Evolutionary conservation across 2,888 invertebrate genomes (phyloP).

Genomic region (Platycheirus rosarum): DNA sequence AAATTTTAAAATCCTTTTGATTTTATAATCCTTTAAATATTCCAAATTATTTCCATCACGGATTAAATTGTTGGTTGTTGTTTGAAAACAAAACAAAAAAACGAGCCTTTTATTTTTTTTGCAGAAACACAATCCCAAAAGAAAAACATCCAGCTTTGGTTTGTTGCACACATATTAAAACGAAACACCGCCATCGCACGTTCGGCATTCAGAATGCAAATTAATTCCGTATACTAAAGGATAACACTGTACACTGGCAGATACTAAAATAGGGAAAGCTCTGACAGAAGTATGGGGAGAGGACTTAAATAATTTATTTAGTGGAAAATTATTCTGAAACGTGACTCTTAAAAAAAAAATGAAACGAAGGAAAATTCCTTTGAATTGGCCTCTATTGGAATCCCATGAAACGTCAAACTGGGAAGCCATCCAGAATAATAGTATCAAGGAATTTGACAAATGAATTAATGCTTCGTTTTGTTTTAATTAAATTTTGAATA

Average conservation of each 20-base stretch:
- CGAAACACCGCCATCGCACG: conserved; percentile 31
- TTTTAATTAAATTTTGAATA: background rate
- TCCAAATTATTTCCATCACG: too few relatives aligned
- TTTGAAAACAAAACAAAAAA: background rate
- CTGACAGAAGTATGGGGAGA: conserved; percentile 20
- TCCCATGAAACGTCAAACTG: conserved; percentile 22
- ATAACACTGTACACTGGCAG: conserved; percentile 20
- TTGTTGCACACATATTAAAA: conserved; percentile 7
- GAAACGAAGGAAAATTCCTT: conserved; percentile 14
- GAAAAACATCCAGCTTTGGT: conserved; percentile 11
- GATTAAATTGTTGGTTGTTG: background rate
- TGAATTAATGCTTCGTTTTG: background rate
- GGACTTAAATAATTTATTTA: conserved; percentile 65
- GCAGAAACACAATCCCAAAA: conserved; percentile 10
- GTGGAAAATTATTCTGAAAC: conserved; percentile 66
- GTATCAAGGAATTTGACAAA: conserved; percentile 17
- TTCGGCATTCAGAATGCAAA: conserved; percentile 38
- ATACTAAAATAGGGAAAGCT: background rate
- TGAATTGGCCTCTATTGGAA: conserved; percentile 5
- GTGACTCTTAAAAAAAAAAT: conserved; percentile 41
- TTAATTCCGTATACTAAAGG: conserved; percentile 41
- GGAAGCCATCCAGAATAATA: conserved; percentile 18
- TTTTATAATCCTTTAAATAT: too few relatives aligned
- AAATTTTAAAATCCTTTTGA: too few relatives aligned
- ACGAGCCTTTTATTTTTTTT: background rate